A percentile compares a stretch with the other conserved stretches of the same genome.
Conservation (phyloP, 2,797 vertebrate genomes). For the Ambastaia sidthimunki region DNA sequence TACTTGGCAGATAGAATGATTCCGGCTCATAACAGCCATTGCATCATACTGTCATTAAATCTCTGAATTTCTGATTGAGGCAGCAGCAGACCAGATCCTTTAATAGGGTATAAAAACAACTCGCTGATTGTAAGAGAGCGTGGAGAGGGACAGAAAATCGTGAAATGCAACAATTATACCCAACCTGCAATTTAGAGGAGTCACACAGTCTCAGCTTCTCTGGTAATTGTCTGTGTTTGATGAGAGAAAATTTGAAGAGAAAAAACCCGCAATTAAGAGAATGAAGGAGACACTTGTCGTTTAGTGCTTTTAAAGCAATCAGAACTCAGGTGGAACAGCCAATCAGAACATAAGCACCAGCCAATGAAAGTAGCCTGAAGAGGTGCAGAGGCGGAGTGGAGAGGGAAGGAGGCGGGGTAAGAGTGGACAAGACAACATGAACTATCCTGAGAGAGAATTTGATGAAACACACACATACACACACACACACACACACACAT, state of each 20-base stretch:
- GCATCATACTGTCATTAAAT: neutral
- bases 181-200: conserved; percentile 30
- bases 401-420: neutral
- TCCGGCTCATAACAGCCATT: neutral
- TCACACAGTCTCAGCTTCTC: conserved; percentile 12
- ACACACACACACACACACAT: neutral
- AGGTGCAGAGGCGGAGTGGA: conserved; percentile 17
- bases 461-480: no score
- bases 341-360: conserved; percentile 26
- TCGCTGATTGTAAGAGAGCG: conserved; percentile 15
- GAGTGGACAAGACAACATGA: no score
- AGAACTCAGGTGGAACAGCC: neutral
- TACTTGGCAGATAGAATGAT: neutral
- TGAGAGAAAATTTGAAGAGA: conserved; percentile 33
- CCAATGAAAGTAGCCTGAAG: conserved; percentile 43
- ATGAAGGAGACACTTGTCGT: conserved; percentile 1
- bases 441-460: no score
- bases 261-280: conserved; percentile 41
- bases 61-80: neutral
- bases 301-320: conserved; percentile 19
- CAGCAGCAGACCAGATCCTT: neutral
- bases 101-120: conserved; percentile 8
- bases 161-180: conserved; percentile 37
- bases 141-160: conserved; percentile 9
- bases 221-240: conserved; percentile 40